These are phyloP conservation scores for Potamilus streckersoni DNA, from an alignment of 1,140 invertebrate species.

Conservation along the genomic window DNA sequence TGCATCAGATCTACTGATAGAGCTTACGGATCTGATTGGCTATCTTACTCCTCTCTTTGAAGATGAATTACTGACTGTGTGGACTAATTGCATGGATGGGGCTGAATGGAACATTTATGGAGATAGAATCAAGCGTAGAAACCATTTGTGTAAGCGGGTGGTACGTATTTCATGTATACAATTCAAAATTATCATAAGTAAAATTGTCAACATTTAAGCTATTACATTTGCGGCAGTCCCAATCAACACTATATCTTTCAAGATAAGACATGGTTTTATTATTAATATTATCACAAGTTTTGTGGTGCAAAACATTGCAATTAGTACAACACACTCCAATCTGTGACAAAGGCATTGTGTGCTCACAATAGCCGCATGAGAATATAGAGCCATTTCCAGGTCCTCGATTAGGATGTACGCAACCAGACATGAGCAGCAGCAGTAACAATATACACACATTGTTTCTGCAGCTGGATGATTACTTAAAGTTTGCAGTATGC, in stretches of 20 bases:
- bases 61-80: not conserved
- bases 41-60: not conserved
- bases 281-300: slow-evolving; percentile 1
- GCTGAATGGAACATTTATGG: too few species aligned
- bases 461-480: too few species aligned
- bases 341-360: slow-evolving; percentile 22
- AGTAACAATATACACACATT: too few species aligned
- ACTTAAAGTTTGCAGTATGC: too few species aligned
- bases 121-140: too few species aligned
- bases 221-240: slow-evolving; percentile 11
- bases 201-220: slow-evolving; percentile 18
- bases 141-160: too few species aligned
- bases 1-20: slow-evolving; percentile 1
- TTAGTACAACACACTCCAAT: slow-evolving; percentile 15
- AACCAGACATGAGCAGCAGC: too few species aligned
- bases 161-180: slow-evolving; percentile 10
- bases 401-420: too few species aligned
- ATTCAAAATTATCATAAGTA: slow-evolving; percentile 12
- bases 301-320: slow-evolving; percentile 21
- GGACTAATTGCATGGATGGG: too few species aligned
- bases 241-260: slow-evolving; percentile 7
- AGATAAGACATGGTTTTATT: slow-evolving; percentile 2
- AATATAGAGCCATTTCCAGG: too few species aligned
- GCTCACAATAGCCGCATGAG: slow-evolving; percentile 26
- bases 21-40: not conserved